phyloP scores from a whole-genome alignment of 2,888 invertebrate genomes.

The Conops quadrifasciatus region DNA sequence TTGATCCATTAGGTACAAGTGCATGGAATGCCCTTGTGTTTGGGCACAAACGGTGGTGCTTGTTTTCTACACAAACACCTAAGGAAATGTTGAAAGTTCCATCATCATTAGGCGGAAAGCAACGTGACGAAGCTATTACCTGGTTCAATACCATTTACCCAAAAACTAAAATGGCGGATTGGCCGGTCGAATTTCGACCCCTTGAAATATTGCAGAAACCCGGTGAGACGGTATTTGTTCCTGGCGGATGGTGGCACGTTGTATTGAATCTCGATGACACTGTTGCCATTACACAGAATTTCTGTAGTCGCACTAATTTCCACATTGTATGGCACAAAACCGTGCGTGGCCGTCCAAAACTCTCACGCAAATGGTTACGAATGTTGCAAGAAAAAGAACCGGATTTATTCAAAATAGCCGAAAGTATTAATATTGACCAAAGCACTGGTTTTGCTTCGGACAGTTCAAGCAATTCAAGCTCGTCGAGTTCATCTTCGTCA shows the following conservation, averaged over 20 bases:
- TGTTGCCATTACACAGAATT: slow-evolving; percentile 98
- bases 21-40: slow-evolving; percentile 97
- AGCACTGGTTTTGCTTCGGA: slow-evolving; percentile 94
- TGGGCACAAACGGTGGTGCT: slow-evolving; percentile 98
- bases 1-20: slow-evolving; percentile 98
- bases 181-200: slow-evolving; percentile 92
- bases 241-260: slow-evolving; percentile 99
- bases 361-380: slow-evolving; percentile 91
- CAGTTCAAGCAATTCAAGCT: slow-evolving; percentile 85
- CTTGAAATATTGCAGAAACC: slow-evolving; percentile 94
- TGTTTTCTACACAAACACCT: slow-evolving; percentile 97
- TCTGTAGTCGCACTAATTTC: slow-evolving; percentile 94
- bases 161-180: slow-evolving; percentile 83
- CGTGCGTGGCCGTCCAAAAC: slow-evolving; percentile 91
- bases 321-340: slow-evolving; percentile 99
- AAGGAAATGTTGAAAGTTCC: slow-evolving; percentile 94
- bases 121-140: slow-evolving; percentile 96
- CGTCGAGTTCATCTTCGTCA: slow-evolving; percentile 73
- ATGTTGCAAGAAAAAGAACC: slow-evolving; percentile 76
- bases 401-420: slow-evolving; percentile 80
- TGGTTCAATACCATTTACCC: slow-evolving; percentile 98
- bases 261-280: slow-evolving; percentile 96
- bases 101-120: slow-evolving; percentile 93
- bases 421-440: slow-evolving; percentile 83
- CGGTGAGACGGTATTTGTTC: slow-evolving; percentile 98